Evolutionary conservation across 2,797 vertebrate species (phyloP).

Genomic region (Carduelis carduelis): DNA sequence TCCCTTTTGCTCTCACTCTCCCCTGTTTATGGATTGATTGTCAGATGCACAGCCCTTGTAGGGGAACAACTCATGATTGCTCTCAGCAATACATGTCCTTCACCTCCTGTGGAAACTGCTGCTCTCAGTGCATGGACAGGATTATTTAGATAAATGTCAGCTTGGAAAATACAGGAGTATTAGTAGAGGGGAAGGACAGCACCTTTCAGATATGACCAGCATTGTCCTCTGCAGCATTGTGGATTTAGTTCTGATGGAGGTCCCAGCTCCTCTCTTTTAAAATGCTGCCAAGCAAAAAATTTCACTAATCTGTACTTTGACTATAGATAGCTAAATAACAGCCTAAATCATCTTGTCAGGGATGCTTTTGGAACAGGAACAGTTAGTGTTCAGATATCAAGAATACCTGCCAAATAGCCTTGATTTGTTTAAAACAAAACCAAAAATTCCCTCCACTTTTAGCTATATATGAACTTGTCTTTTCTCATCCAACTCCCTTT

Average conservation of each 20-base stretch:
- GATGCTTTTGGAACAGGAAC: background rate
- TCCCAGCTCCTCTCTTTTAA: background rate
- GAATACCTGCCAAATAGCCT: background rate
- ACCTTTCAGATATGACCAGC: background rate
- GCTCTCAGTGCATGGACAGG: background rate
- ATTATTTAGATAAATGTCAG: slow-evolving; percentile 20
- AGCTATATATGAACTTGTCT: background rate
- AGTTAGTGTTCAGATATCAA: background rate
- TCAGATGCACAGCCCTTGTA: slow-evolving; percentile 22
- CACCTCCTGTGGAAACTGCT: slow-evolving; percentile 28
- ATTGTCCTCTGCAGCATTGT: accelerated
- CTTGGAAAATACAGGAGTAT: slow-evolving; percentile 10
- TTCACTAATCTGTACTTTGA: background rate
- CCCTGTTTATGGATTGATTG: slow-evolving; percentile 50
- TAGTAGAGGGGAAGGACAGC: background rate
- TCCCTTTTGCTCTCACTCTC: background rate
- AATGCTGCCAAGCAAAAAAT: background rate
- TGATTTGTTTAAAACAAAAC: background rate
- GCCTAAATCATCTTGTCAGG: background rate
- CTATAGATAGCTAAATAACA: background rate
- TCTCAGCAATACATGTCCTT: background rate
- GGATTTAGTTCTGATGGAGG: background rate
- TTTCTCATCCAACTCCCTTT: background rate
- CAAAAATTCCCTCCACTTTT: background rate
- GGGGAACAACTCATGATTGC: background rate